Evolutionary conservation across 2,113 vertebrate genomes (phyloP).

Genomic region (Alces alces): DNA sequence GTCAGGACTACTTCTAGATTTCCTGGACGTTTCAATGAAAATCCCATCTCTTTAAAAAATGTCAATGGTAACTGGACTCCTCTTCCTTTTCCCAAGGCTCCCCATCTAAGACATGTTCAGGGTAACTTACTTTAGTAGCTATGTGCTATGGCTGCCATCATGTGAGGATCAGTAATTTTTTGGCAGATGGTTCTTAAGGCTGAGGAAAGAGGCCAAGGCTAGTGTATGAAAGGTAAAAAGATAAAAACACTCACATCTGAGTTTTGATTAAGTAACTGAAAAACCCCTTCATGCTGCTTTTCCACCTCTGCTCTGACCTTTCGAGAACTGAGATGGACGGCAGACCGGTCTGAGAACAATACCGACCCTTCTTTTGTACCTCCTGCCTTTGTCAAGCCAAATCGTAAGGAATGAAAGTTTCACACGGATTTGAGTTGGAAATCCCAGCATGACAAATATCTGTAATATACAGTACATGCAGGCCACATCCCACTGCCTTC

Average conservation of each 20-base stretch:
- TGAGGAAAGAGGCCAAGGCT: constrained; percentile 75
- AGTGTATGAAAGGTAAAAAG: constrained; percentile 73
- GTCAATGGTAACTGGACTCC: constrained; percentile 39
- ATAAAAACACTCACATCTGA: constrained; percentile 72
- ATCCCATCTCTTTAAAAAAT: constrained; percentile 31
- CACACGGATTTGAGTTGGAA: constrained; percentile 56
- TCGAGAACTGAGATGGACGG: constrained; percentile 46
- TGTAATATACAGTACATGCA: constrained; percentile 73
- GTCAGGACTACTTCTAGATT: constrained; percentile 52
- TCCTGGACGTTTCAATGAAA: constrained; percentile 33
- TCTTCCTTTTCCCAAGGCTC: constrained; percentile 37
- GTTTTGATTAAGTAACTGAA: constrained; percentile 75
- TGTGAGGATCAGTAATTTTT: constrained; percentile 61
- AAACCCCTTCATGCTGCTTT: constrained; percentile 58
- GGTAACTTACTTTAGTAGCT: constrained; percentile 56
- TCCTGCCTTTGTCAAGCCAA: constrained; percentile 66
- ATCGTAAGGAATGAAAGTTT: constrained; percentile 67
- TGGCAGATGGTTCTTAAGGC: constrained; percentile 75
- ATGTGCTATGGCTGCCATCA: constrained; percentile 58
- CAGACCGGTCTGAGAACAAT: constrained; percentile 56
- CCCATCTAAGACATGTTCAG: background rate
- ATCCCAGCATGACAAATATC: constrained; percentile 71
- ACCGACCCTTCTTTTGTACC: constrained; percentile 41
- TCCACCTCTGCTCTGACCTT: constrained; percentile 72
- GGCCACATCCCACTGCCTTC: constrained; percentile 67